These are phyloP conservation scores for Julus scandinavius DNA, from an alignment of 2,888 invertebrate species.

Conservation along the genomic window DNA sequence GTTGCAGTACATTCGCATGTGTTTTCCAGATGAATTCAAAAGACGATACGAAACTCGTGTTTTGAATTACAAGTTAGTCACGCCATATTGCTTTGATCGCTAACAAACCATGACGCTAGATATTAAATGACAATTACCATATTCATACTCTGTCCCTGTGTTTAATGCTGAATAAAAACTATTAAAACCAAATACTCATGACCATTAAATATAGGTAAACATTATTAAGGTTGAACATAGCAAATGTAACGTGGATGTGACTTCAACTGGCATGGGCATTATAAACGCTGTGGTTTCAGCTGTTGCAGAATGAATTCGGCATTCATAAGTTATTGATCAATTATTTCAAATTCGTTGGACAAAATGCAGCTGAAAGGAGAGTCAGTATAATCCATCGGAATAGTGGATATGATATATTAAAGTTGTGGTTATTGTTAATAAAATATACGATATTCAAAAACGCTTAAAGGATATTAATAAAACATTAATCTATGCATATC, in stretches of 20 bases:
- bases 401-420: too few species aligned
- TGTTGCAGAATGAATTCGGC: background rate
- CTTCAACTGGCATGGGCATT: background rate
- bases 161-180: background rate
- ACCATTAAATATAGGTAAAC: background rate
- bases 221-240: background rate
- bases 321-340: background rate
- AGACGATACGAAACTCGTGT: background rate
- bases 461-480: too few species aligned
- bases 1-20: background rate
- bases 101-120: background rate
- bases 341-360: too few species aligned
- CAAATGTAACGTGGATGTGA: background rate
- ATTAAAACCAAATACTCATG: background rate
- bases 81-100: background rate
- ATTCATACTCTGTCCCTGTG: background rate
- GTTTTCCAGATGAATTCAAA: background rate
- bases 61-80: background rate
- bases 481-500: too few species aligned
- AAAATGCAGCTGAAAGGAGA: too few species aligned
- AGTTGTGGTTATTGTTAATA: too few species aligned
- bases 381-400: too few species aligned
- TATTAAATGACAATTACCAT: background rate
- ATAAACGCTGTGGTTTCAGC: background rate
- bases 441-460: too few species aligned